phyloP scores from a whole-genome alignment of 1,140 invertebrate species.

The Cecropterus lyciades region DNA sequence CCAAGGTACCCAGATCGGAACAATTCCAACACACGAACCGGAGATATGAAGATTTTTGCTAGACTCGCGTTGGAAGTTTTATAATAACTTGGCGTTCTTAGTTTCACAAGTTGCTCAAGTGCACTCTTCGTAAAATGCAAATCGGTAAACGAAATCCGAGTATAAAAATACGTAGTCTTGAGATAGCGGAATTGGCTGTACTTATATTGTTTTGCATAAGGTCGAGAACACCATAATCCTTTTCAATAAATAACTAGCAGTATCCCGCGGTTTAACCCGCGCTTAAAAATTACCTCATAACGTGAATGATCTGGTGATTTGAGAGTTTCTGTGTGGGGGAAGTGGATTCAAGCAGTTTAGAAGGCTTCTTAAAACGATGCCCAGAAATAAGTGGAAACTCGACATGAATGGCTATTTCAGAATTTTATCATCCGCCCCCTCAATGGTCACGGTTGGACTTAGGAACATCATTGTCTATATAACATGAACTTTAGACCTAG shows the following conservation, averaged over 20 bases:
- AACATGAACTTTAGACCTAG: too few relatives aligned
- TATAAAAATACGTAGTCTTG: constrained; percentile 6
- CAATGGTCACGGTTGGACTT: too few relatives aligned
- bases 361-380: too few relatives aligned
- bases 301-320: too few relatives aligned
- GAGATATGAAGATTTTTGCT: constrained; percentile 13
- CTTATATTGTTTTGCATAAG: not conserved
- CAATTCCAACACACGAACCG: constrained; percentile 5
- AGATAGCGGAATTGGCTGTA: not conserved
- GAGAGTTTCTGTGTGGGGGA: too few relatives aligned
- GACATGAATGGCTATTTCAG: too few relatives aligned
- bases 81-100: constrained; percentile 19
- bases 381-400: too few relatives aligned
- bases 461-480: too few relatives aligned
- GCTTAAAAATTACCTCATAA: too few relatives aligned
- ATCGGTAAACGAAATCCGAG: constrained; percentile 10
- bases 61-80: constrained; percentile 7
- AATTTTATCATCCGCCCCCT: too few relatives aligned
- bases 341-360: too few relatives aligned
- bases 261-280: too few relatives aligned
- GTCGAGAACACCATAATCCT: not conserved
- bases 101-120: constrained; percentile 6
- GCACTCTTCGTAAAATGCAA: constrained; percentile 11
- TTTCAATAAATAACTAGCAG: not conserved
- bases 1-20: constrained; percentile 13